Evolutionary conservation across 2,888 invertebrate genomes (phyloP), one percentile per base, ranked within the genome.

Genomic region (Polia nebulosa): DNA sequence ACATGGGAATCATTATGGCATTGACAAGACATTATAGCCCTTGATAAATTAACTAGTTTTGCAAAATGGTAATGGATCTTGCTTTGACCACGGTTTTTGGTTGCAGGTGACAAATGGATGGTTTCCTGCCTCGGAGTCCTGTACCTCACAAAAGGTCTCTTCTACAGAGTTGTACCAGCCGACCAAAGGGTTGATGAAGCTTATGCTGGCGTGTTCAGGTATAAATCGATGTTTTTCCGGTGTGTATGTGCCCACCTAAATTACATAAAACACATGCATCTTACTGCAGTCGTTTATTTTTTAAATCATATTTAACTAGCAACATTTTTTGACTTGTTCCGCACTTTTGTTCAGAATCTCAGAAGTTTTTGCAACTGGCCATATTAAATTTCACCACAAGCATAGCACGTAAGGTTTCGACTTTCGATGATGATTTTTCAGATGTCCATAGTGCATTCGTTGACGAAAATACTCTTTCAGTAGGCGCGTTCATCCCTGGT

Each of bases 151-250:
- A 98, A 98, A 87, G 98, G 98, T 36, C 96, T 99, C 2, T 98
- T 99, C 94, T 98, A 98, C 95, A 96, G 98, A 60, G 98, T 99
- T 44, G 98, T 99, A 56, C 99, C 99, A 0, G 98, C 98, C 0
- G 98, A 99, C 89, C 99, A 99, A 92, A 97, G 97, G 27, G 97
- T 99, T 88, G 96, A 96, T 62, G 96, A 96, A 17, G 96, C 97
- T 20, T 97, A 97, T 85, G 96, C 97, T 52, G 98, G 98, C 0
- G 97, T 98, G 22, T 98, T 98, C 93, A 97, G 94, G 95, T 94
- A 69, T 9, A 34, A 63, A 8, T 13, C 15, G 3, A n/a, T 9
- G 3, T 34, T n/a, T 15, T 15, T 6, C 15, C 15, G 15, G n/a
- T n/a, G n/a, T n/a, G n/a, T n/a, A n/a, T n/a, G n/a, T n/a, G n/a